Evolutionary conservation across 2,113 vertebrate genomes (phyloP).

Genomic region (Mormyrus lacerda): DNA sequence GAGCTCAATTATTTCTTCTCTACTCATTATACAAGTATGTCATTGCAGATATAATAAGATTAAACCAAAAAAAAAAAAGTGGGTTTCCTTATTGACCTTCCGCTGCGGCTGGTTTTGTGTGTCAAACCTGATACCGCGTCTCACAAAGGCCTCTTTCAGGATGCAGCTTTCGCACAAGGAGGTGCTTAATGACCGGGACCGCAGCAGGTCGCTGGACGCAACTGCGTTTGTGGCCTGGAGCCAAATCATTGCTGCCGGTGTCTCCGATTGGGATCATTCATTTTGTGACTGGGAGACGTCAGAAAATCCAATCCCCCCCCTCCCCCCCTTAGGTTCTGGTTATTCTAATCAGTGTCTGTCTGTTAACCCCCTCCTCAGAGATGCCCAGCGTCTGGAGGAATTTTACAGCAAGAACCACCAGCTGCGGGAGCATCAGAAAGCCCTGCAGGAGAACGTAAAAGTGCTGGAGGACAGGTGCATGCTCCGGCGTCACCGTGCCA

Average conservation of each 20-base stretch:
- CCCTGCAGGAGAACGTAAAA: slow-evolving; percentile 76
- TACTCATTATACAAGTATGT: slow-evolving; percentile 39
- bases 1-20: slow-evolving; percentile 40
- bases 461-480: slow-evolving; percentile 80
- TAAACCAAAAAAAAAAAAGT: slow-evolving; percentile 38
- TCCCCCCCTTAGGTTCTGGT: not conserved
- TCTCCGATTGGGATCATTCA: not conserved
- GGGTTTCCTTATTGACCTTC: slow-evolving; percentile 40
- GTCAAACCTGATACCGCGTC: slow-evolving; percentile 48
- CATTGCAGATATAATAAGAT: slow-evolving; percentile 36
- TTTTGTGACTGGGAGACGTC: not conserved
- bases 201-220: slow-evolving; percentile 34
- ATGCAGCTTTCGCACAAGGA: slow-evolving; percentile 31
- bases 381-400: slow-evolving; percentile 87
- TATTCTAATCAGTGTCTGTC: not conserved
- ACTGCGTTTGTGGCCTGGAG: slow-evolving; percentile 29
- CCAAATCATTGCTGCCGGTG: slow-evolving; percentile 23
- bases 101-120: slow-evolving; percentile 52
- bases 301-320: not conserved
- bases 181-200: slow-evolving; percentile 48
- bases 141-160: slow-evolving; percentile 53
- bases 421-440: slow-evolving; percentile 82
- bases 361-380: slow-evolving; percentile 58
- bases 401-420: slow-evolving; percentile 87
- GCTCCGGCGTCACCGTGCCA: not conserved